Percentiles rank a stretch among this genome's conserved stretches.
Evolutionary conservation across 2,888 invertebrate species (phyloP).

Genomic region (Lampropteryx suffumata): DNA sequence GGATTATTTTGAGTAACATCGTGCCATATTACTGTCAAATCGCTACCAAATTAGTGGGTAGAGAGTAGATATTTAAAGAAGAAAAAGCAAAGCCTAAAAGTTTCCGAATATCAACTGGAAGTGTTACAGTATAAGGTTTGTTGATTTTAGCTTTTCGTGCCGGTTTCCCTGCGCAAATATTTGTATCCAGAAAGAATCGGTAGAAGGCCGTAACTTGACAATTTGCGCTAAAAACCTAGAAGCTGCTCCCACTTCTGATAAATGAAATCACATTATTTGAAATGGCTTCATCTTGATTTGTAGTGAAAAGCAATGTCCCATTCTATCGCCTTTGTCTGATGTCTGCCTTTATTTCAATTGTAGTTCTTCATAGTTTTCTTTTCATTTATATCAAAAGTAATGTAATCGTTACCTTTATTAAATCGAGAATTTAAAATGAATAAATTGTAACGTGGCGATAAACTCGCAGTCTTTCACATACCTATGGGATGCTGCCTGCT

Average conservation of each 20-base stretch:
- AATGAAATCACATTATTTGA: constrained; percentile 23
- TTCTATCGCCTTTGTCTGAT: constrained; percentile 8
- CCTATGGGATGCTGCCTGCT: no score
- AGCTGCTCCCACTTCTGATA: constrained; percentile 10
- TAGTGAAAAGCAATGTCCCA: constrained; percentile 16
- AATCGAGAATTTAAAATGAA: no score
- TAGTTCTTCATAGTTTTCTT: background rate
- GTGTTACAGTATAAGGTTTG: constrained; percentile 5
- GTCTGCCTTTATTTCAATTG: background rate
- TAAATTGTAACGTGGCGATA: no score
- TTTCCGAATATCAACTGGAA: constrained; percentile 5
- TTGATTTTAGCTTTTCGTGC: constrained; percentile 12
- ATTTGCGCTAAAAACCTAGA: constrained; percentile 21
- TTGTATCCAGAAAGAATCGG: constrained; percentile 19
- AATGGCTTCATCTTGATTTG: constrained; percentile 25
- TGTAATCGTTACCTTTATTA: no score
- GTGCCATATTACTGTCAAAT: no score
- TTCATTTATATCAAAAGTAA: no score
- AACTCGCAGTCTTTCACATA: no score
- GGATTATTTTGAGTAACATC: no score
- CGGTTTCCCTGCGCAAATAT: constrained; percentile 12
- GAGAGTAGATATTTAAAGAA: no score
- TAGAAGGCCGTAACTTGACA: constrained; percentile 14
- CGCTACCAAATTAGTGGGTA: no score
- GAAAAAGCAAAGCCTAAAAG: background rate